Base-by-base conservation (phyloP, 2,113 vertebrate genomes). In the Pterophyllum scalare region DNA sequence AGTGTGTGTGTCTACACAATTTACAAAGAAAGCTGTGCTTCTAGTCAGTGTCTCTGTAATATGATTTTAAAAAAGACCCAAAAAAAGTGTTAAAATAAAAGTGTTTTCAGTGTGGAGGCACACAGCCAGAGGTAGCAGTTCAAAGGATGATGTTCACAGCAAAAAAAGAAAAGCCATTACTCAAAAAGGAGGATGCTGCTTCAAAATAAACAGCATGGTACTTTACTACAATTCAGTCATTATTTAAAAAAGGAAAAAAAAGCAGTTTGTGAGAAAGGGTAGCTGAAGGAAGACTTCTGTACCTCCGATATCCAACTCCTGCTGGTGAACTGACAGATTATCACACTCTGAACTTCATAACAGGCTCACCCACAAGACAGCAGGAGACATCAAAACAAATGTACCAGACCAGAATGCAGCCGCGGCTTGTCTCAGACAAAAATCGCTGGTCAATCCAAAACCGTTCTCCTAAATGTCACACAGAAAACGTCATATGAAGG, bases 31-130 rank as follows among this genome's bases (percentile, higher is more conserved):
- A 70, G 46, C 70, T 24, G 35, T 40, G 62, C 74, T 49, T 74
- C 5, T 40, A 24, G 61, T 52, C 46, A 12, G 22, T 9, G 26
- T 57, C 74, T 70, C 70, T 15, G 43, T 43, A 58, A 14, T 7
- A 54, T 78, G 24, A 74, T 80, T 49, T 64, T 20, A 83, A 61
- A 81, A 81, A 31, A 77, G 20, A 38, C 26, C 9, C 9, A 35
- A 35, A 35, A 35, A 38, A 8, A 38, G 33, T 38, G 35, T 38
- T 38, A 38, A 38, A 38, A 64, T 57, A 77, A 59, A 64, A 33
- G 76, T 59, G 74, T 38, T 81, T 5, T 31, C 74, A 40, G 70
- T 6, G 46, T 22, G 57, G 61, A 52, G 60, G 46, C 77, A 31
- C 6, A 12, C 77, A 52, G 77, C 35, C 57, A 83, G 24, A 15